A percentile compares a stretch with the other conserved stretches of the same genome.
phyloP scores from a whole-genome alignment of 2,113 vertebrate genomes.

The Coturnix japonica region DNA sequence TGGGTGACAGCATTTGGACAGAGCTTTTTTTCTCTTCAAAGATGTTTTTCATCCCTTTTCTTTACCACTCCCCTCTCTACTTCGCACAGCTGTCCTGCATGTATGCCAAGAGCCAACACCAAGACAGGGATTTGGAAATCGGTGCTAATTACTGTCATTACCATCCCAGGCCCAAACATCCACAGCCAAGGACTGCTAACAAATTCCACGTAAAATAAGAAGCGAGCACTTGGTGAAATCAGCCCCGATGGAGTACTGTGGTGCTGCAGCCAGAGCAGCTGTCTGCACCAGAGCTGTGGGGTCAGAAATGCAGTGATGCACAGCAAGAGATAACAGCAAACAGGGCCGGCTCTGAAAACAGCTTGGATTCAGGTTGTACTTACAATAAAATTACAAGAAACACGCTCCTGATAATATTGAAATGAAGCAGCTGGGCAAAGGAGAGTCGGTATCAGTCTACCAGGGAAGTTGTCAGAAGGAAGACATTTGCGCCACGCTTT shows the following conservation, averaged over 20 bases:
- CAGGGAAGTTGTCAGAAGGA: neutral
- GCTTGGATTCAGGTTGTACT: neutral
- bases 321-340: neutral
- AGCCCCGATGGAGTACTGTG: constrained; percentile 35
- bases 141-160: constrained; percentile 73
- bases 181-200: constrained; percentile 50
- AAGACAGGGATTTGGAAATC: constrained; percentile 63
- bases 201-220: constrained; percentile 46
- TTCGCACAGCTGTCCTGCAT: neutral
- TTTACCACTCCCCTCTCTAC: neutral
- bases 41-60: neutral
- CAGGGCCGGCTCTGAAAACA: neutral
- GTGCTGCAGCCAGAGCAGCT: neutral
- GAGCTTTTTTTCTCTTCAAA: neutral
- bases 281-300: neutral
- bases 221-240: constrained; percentile 51
- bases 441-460: neutral
- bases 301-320: neutral
- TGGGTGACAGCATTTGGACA: neutral
- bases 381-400: neutral
- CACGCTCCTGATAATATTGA: neutral
- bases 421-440: neutral
- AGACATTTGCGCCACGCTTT: neutral
- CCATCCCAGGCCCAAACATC: constrained; percentile 35
- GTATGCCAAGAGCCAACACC: constrained; percentile 49